Evolutionary conservation across 2,113 vertebrate genomes (phyloP).

Genomic region (Pteruthius melanotis): DNA sequence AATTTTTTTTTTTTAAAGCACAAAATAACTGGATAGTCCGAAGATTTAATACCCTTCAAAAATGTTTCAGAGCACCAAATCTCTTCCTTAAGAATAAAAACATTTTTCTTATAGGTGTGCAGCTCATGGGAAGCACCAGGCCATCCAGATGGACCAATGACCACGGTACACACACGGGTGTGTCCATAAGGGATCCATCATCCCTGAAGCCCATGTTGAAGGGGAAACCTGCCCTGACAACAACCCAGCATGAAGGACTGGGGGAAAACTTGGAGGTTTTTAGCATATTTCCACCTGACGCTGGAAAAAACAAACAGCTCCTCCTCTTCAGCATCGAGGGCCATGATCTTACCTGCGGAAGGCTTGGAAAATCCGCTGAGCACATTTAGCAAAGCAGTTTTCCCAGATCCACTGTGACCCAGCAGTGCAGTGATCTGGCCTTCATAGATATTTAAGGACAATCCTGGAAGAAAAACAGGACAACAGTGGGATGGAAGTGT

Average conservation of each 20-base stretch:
- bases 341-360: slow-evolving; percentile 69
- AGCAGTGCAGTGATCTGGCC: slow-evolving; percentile 88
- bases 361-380: slow-evolving; percentile 84
- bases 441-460: slow-evolving; percentile 85
- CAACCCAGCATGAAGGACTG: background rate
- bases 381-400: slow-evolving; percentile 84
- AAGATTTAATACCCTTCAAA: background rate
- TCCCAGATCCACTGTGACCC: slow-evolving; percentile 86
- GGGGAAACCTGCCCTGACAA: background rate
- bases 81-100: background rate
- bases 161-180: accelerated
- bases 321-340: background rate
- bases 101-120: accelerated
- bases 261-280: background rate
- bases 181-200: background rate
- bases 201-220: background rate
- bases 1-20: too few species aligned
- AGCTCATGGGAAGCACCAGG: background rate
- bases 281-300: background rate
- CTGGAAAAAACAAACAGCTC: background rate
- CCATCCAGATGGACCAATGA: background rate
- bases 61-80: background rate
- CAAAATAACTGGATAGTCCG: background rate
- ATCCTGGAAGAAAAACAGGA: slow-evolving; percentile 50
- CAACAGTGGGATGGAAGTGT: background rate